Percentiles rank a stretch among this genome's conserved stretches.
These are phyloP conservation scores for Sisyra nigra DNA, from an alignment of 2,888 invertebrate species.

Conservation along the genomic window DNA sequence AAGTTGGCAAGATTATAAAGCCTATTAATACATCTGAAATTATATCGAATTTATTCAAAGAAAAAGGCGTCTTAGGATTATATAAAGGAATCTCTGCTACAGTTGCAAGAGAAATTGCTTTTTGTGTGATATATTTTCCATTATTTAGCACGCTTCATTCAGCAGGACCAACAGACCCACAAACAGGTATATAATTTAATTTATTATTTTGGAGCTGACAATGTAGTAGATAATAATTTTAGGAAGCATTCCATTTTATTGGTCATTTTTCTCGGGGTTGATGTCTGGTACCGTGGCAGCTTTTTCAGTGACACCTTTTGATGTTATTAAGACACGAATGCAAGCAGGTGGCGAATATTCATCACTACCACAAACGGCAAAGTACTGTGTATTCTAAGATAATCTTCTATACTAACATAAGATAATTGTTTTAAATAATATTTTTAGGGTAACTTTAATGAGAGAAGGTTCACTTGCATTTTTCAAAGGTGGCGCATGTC, in stretches of 20 bases:
- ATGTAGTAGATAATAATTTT: not conserved
- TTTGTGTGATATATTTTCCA: slow-evolving; percentile 95
- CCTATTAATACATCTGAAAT: slow-evolving; percentile 66
- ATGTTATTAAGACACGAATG: slow-evolving; percentile 94
- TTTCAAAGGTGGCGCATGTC: slow-evolving; percentile 86
- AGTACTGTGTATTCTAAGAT: too few species aligned
- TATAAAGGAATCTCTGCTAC: slow-evolving; percentile 94
- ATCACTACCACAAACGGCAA: not conserved
- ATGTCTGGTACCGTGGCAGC: slow-evolving; percentile 80
- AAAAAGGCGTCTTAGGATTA: slow-evolving; percentile 81
- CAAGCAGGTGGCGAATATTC: slow-evolving; percentile 45
- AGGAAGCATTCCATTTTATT: slow-evolving; percentile 72
- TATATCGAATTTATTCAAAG: slow-evolving; percentile 55
- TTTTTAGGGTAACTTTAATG: too few species aligned
- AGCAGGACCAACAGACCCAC: slow-evolving; percentile 42
- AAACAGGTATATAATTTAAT: slow-evolving; percentile 27
- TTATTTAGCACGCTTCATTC: slow-evolving; percentile 86
- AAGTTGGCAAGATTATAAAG: slow-evolving; percentile 46
- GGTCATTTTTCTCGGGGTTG: slow-evolving; percentile 86
- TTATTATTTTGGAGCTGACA: slow-evolving; percentile 41
- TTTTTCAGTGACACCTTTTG: slow-evolving; percentile 83
- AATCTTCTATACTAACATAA: too few species aligned
- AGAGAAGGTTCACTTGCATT: slow-evolving; percentile 27
- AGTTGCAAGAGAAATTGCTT: slow-evolving; percentile 80
- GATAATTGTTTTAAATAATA: too few species aligned